Evolutionary conservation across 2,797 vertebrate genomes (phyloP).

Genomic region (Okamejei kenojei): DNA sequence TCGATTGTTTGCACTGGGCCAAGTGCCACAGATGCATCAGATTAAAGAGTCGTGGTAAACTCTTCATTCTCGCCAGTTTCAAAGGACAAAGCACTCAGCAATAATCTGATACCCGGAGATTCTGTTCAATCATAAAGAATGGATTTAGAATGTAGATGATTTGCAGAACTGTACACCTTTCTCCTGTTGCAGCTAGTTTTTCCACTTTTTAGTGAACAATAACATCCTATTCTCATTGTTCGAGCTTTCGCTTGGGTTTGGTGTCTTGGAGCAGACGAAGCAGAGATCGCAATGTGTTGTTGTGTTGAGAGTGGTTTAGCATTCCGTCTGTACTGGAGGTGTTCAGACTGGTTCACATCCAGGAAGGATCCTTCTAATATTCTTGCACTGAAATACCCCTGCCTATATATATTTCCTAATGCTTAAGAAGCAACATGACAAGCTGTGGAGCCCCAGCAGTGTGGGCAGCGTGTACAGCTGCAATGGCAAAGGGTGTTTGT

Average conservation of each 20-base stretch:
- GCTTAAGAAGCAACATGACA: background rate
- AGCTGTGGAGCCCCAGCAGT: no score
- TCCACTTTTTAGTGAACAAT: background rate
- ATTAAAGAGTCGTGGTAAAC: background rate
- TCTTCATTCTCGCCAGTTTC: background rate
- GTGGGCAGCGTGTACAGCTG: no score
- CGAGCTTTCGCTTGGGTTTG: background rate
- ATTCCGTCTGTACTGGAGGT: background rate
- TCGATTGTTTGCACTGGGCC: constrained; percentile 30
- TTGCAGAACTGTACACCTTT: background rate
- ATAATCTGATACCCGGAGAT: background rate
- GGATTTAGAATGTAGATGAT: background rate
- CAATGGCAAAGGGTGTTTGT: no score
- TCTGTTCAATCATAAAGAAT: background rate
- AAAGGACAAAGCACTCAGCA: background rate
- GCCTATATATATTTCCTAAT: background rate
- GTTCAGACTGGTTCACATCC: background rate
- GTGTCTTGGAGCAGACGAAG: background rate
- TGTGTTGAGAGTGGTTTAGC: background rate
- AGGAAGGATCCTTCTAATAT: no score
- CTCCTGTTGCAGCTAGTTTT: background rate
- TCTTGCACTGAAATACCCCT: background rate
- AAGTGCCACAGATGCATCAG: constrained; percentile 7
- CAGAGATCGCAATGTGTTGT: background rate
- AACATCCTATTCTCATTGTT: background rate